Conservation (phyloP, 2,888 invertebrate species). For the Elegia similella region DNA sequence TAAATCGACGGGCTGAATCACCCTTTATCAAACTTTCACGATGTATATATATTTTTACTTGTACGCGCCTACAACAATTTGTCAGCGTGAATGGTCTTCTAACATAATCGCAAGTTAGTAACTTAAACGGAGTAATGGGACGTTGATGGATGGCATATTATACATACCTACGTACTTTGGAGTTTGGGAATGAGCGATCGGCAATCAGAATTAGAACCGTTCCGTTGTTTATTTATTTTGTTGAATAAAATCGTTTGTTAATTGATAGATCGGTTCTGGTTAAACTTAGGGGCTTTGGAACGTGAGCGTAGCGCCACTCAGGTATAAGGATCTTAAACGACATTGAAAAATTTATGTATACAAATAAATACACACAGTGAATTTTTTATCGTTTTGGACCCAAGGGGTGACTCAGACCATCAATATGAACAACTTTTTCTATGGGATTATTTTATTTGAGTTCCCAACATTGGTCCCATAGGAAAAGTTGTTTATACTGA, state of each 20-base stretch:
- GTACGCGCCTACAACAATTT: conserved; percentile 8
- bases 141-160: conserved; percentile 10
- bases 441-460: too few relatives aligned
- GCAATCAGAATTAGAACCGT: not conserved
- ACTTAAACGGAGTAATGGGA: conserved; percentile 10
- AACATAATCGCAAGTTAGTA: conserved; percentile 16
- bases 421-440: too few relatives aligned
- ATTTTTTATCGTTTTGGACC: too few relatives aligned
- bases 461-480: too few relatives aligned
- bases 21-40: too few relatives aligned
- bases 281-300: not conserved
- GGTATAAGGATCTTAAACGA: too few relatives aligned
- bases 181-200: conserved; percentile 13
- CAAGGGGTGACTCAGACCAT: too few relatives aligned
- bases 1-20: too few relatives aligned
- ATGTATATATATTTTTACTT: not conserved
- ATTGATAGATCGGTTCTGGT: not conserved
- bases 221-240: not conserved
- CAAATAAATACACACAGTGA: too few relatives aligned
- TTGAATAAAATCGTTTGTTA: not conserved
- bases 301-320: too few relatives aligned
- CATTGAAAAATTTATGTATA: too few relatives aligned
- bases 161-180: not conserved
- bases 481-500: too few relatives aligned
- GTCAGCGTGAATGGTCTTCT: conserved; percentile 6